Conservation (phyloP, 2,113 vertebrate genomes). For the Sinocyclocheilus rhinocerous region DNA sequence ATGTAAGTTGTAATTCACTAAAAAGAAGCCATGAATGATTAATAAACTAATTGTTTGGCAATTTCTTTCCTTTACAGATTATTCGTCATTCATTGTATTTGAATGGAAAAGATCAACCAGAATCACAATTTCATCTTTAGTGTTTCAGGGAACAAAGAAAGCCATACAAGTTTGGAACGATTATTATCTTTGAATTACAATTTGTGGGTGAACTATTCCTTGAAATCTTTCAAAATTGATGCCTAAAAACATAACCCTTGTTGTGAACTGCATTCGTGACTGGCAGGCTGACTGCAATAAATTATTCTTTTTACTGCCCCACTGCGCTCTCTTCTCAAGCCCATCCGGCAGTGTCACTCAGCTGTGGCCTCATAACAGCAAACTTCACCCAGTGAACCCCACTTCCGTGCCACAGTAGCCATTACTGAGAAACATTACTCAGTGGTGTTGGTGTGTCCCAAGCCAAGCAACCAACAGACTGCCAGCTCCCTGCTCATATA, state of each 20-base stretch:
- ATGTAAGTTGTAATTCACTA: too few relatives aligned
- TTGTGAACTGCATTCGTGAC: neutral
- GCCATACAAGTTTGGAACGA: neutral
- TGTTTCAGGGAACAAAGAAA: neutral
- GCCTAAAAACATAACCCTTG: neutral
- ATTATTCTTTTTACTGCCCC: neutral
- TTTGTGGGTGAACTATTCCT: neutral
- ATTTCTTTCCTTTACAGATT: too few relatives aligned
- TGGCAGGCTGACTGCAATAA: neutral
- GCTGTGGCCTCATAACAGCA: constrained; percentile 12
- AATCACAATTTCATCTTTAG: neutral
- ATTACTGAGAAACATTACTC: neutral
- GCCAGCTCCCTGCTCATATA: constrained; percentile 25
- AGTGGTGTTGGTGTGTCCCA: neutral
- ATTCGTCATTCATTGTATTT: neutral
- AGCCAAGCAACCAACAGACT: constrained; percentile 19
- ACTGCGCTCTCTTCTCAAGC: neutral
- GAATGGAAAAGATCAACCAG: neutral
- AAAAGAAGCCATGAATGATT: too few relatives aligned
- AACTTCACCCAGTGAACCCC: constrained; percentile 12
- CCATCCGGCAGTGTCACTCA: neutral
- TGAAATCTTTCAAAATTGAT: neutral
- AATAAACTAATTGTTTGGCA: too few relatives aligned
- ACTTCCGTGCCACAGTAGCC: constrained; percentile 6
- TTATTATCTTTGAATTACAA: neutral